Evolutionary conservation across 2,113 vertebrate genomes (phyloP).

Genomic region (Amphilophus citrinellus): DNA sequence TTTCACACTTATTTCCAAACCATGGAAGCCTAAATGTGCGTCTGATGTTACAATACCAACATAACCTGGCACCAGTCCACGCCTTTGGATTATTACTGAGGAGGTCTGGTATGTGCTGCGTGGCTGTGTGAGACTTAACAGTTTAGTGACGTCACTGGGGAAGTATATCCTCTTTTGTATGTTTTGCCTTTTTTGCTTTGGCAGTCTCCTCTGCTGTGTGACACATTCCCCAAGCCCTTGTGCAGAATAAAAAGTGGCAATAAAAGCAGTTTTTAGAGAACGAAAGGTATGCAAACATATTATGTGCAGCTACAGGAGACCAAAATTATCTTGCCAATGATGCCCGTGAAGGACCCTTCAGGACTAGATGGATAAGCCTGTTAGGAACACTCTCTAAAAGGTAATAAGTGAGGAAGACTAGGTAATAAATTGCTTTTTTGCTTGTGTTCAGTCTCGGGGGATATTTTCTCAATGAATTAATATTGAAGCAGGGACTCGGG

Average conservation of each 20-base stretch:
- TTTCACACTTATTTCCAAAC: slow-evolving; percentile 24
- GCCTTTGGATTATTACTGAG: slow-evolving; percentile 60
- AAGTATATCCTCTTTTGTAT: slow-evolving; percentile 32
- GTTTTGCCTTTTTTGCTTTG: slow-evolving; percentile 24
- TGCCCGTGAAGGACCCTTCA: slow-evolving; percentile 68
- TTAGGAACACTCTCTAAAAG: slow-evolving; percentile 73
- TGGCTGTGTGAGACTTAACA: slow-evolving; percentile 34
- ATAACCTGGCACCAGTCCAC: slow-evolving; percentile 56
- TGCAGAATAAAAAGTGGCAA: slow-evolving; percentile 9
- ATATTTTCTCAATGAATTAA: slow-evolving; percentile 79
- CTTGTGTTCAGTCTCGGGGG: slow-evolving; percentile 51
- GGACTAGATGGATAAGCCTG: slow-evolving; percentile 67
- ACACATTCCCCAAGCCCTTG: slow-evolving; percentile 16
- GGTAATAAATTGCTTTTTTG: slow-evolving; percentile 71
- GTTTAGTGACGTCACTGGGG: slow-evolving; percentile 56
- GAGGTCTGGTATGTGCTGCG: slow-evolving; percentile 66
- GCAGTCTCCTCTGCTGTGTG: background rate
- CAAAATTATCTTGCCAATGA: slow-evolving; percentile 59
- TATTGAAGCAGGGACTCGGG: slow-evolving; percentile 64
- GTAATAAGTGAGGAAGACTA: slow-evolving; percentile 65
- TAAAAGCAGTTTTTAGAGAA: slow-evolving; percentile 10
- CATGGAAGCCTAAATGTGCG: slow-evolving; percentile 46
- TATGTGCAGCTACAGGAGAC: slow-evolving; percentile 42
- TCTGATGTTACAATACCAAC: slow-evolving; percentile 45
- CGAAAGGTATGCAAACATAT: slow-evolving; percentile 41